Evolutionary conservation across 2,113 vertebrate species (phyloP).

Genomic region (Loxodonta africana): DNA sequence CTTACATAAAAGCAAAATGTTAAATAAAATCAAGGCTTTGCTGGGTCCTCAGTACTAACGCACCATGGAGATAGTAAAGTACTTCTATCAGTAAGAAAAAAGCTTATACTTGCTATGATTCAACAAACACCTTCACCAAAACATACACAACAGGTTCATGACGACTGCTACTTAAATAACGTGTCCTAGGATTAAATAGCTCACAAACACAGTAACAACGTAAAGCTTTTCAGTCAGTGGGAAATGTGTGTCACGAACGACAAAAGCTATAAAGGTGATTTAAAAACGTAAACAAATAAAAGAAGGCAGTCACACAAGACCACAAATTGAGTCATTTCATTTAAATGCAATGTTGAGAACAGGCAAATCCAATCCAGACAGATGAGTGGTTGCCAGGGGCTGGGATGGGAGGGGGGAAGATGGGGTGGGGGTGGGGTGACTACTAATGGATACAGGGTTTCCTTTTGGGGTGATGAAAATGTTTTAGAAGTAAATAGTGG

Average conservation of each 20-base stretch:
- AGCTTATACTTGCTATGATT: not conserved
- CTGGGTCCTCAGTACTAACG: not conserved
- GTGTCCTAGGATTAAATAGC: not conserved
- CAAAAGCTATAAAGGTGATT: not conserved
- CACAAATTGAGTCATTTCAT: not conserved
- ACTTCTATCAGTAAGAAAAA: not conserved
- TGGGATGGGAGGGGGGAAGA: not conserved
- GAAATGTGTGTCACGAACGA: not conserved
- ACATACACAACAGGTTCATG: not conserved
- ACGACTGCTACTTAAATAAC: not conserved
- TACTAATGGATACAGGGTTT: not conserved
- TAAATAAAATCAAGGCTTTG: slow-evolving; percentile 1
- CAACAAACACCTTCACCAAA: slow-evolving; percentile 33
- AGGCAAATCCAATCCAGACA: not conserved
- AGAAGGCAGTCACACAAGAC: not conserved
- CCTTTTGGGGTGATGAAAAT: not conserved
- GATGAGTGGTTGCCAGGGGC: not conserved
- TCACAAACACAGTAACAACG: slow-evolving; percentile 24
- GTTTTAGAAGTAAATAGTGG: not conserved
- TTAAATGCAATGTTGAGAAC: not conserved
- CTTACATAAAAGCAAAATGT: slow-evolving; percentile 37
- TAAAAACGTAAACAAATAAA: not conserved
- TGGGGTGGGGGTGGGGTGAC: not conserved
- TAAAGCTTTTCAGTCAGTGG: not conserved
- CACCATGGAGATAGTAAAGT: not conserved